These are phyloP conservation scores for Xanthorhoe spadicearia DNA, from an alignment of 2,888 invertebrate species.

Conservation along the genomic window DNA sequence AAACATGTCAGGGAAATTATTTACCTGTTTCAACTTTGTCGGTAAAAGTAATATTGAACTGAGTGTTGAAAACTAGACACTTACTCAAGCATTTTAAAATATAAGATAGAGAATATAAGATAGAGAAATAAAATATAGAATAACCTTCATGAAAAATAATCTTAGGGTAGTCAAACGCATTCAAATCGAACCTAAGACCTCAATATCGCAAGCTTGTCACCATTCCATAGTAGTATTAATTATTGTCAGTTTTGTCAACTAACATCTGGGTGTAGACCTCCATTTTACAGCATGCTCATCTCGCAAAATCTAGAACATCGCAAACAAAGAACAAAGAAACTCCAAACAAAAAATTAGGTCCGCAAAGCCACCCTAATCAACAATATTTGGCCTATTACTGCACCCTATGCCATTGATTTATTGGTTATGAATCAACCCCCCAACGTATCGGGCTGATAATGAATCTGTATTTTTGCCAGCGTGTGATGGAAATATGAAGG, in stretches of 20 bases:
- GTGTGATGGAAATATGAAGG: conserved; percentile 78
- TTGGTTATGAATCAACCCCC: conserved; percentile 80
- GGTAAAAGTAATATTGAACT: too few relatives aligned
- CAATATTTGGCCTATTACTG: conserved; percentile 82
- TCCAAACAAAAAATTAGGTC: conserved; percentile 20
- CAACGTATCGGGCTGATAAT: conserved; percentile 81
- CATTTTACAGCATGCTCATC: too few relatives aligned
- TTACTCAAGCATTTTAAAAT: too few relatives aligned
- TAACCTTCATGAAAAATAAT: too few relatives aligned
- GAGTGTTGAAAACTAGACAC: too few relatives aligned
- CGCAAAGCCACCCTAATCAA: conserved; percentile 43
- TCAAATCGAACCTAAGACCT: neutral
- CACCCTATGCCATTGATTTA: conserved; percentile 79
- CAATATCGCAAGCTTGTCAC: neutral
- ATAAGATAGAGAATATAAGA: too few relatives aligned
- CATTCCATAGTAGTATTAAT: too few relatives aligned
- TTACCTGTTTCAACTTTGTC: neutral
- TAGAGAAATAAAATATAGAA: too few relatives aligned
- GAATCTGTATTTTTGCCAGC: conserved; percentile 81
- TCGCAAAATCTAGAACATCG: neutral
- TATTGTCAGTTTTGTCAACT: too few relatives aligned
- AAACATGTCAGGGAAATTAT: neutral
- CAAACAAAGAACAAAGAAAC: neutral
- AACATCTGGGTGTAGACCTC: neutral
- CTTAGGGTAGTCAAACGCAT: too few relatives aligned